Evolutionary conservation across 2,113 vertebrate genomes (phyloP).

Genomic region (Proterorhinus semilunaris): DNA sequence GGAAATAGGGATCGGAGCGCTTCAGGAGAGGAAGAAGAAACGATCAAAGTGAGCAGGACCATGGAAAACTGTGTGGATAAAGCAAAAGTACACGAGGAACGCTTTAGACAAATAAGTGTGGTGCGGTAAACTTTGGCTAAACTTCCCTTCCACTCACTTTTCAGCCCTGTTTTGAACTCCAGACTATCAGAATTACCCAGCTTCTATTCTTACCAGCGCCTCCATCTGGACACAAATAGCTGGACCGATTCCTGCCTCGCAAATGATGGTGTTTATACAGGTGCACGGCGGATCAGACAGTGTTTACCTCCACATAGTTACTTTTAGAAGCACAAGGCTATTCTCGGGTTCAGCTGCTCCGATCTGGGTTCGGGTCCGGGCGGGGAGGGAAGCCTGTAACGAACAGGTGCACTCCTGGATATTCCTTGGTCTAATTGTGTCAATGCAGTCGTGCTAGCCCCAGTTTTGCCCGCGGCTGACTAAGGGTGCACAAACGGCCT

Average conservation of each 20-base stretch:
- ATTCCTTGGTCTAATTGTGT: slow-evolving; percentile 39
- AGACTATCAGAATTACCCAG: not conserved
- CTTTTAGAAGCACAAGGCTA: not conserved
- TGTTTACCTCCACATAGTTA: not conserved
- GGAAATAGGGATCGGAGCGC: too few species aligned
- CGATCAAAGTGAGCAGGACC: too few species aligned
- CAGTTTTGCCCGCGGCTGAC: slow-evolving; percentile 3
- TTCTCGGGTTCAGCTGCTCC: slow-evolving; percentile 1
- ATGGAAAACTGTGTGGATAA: too few species aligned
- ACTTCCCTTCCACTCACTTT: not conserved
- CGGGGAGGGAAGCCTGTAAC: slow-evolving; percentile 19
- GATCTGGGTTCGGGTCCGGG: not conserved
- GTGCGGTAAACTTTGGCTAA: not conserved
- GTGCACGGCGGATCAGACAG: not conserved
- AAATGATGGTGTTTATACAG: slow-evolving; percentile 5
- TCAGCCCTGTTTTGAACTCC: not conserved
- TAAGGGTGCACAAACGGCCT: slow-evolving; percentile 12
- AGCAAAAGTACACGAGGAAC: too few species aligned
- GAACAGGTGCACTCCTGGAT: slow-evolving; percentile 30
- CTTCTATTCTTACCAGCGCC: not conserved
- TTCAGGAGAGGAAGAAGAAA: too few species aligned
- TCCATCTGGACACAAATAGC: not conserved
- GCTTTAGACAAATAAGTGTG: too few species aligned
- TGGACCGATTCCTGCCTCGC: not conserved
- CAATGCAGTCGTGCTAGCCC: slow-evolving; percentile 2